Evolutionary conservation across 1,140 invertebrate species (phyloP), one percentile per base, ranked within the genome.

Genomic region (Hormaphis cornu): DNA sequence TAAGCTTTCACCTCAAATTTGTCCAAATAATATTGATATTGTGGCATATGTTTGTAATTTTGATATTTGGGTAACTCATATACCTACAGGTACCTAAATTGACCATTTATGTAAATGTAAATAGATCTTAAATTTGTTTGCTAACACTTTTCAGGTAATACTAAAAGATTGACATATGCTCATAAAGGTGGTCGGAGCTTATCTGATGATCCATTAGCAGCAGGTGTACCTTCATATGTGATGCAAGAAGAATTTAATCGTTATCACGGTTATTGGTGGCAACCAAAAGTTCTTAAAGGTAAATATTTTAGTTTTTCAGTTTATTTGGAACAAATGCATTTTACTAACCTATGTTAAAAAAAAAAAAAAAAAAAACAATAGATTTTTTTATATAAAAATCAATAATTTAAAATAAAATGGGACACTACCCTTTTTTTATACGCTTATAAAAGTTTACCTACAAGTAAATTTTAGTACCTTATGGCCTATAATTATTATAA

Each of bases 201-300:
- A 72, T 81, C 84, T 1, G 89, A 93, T 73, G 91, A 96, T 80
- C 91, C 91, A 1, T 76, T 90, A 0, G 91, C 88, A 75, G 91
- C 93, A 3, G 96, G 95, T 1, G 87, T 93, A 30, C 94, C 96
- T 0, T 95, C 93, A 9, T 98, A 97, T 80, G 93, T 98, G 0
- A 95, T 96, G 78, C 95, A 98, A 81, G 96, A 99, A 81, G 96
- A 98, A 81, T 98, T 98, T 81, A 91, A 88, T 70, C 84, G 96
- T 33, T 98, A 94, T 78, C 90, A 89, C 72, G 95, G 95, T 0
- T 97, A 93, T 77, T 99, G 95, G 95, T 99, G 95, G 96, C 90
- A 95, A 76, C 94, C 94, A 6, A 82, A 83, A 66, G 35, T 50
- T 72, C 83, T 80, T 54, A 79, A 82, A 73, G 86, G 85, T 86